Conservation (phyloP, 2,797 vertebrate species). For the Salmo trutta region DNA sequence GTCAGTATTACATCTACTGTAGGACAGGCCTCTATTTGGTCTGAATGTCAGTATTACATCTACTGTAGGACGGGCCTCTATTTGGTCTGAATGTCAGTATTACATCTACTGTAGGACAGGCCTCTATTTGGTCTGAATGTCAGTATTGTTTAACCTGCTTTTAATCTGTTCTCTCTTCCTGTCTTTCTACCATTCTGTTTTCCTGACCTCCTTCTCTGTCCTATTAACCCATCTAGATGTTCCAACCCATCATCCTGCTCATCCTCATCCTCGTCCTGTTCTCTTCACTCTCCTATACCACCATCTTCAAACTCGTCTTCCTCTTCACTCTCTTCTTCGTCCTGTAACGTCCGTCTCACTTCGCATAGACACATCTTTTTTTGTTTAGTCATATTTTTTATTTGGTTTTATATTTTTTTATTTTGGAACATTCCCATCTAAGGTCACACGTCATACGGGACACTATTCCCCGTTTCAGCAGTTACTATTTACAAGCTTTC, state of each 20-base stretch:
- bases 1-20: no score
- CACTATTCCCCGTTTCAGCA: slow-evolving; percentile 80
- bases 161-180: neutral
- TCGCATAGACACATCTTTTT: slow-evolving; percentile 72
- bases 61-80: no score
- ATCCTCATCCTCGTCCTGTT: slow-evolving; percentile 99
- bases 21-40: no score
- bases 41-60: no score
- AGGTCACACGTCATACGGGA: slow-evolving; percentile 88
- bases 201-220: slow-evolving; percentile 21
- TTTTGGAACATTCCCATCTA: slow-evolving; percentile 66
- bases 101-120: no score
- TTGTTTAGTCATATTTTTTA: slow-evolving; percentile 76
- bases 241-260: slow-evolving; percentile 99
- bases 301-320: slow-evolving; percentile 99
- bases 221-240: slow-evolving; percentile 89
- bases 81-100: no score
- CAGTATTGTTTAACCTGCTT: neutral
- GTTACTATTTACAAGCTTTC: slow-evolving; percentile 68
- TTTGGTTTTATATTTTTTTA: slow-evolving; percentile 57
- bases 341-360: slow-evolving; percentile 82
- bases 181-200: neutral
- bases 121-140: neutral
- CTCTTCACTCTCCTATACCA: slow-evolving; percentile 98
- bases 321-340: slow-evolving; percentile 99